Conservation (phyloP, 2,888 invertebrate genomes). For the Ichneumoninae sp. region DNA sequence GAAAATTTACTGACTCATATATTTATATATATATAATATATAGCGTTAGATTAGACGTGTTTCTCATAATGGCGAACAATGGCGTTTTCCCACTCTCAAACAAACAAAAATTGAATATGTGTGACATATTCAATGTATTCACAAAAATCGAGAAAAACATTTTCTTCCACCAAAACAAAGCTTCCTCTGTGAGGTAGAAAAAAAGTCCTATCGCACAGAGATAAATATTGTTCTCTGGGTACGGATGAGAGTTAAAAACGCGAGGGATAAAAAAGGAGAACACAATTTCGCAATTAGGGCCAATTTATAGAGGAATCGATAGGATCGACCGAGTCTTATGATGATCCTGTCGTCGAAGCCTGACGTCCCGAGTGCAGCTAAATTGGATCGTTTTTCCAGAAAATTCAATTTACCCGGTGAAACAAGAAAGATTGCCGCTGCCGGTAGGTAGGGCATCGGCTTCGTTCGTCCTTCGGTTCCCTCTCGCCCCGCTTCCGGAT, state of each 20-base stretch:
- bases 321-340: conserved; percentile 23
- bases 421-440: conserved; percentile 40
- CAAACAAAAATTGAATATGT: not conserved
- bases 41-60: not conserved
- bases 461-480: conserved; percentile 8
- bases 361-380: conserved; percentile 1
- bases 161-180: too few relatives aligned
- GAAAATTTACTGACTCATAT: conserved; percentile 11
- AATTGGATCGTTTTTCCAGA: conserved; percentile 27
- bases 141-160: too few relatives aligned
- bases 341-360: conserved; percentile 20
- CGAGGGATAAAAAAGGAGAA: not conserved
- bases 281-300: not conserved
- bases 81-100: not conserved
- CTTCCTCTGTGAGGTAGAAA: too few relatives aligned
- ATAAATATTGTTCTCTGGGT: not conserved
- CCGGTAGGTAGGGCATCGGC: not conserved
- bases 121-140: too few relatives aligned
- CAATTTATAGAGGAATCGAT: conserved; percentile 15
- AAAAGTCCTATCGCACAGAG: not conserved
- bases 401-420: conserved; percentile 50
- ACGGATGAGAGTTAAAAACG: not conserved
- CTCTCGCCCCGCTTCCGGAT: conserved; percentile 3
- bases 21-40: not conserved
- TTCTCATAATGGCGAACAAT: conserved; percentile 23